Evolutionary conservation across 1,140 invertebrate species (phyloP).

Genomic region (Drosophila busckii): DNA sequence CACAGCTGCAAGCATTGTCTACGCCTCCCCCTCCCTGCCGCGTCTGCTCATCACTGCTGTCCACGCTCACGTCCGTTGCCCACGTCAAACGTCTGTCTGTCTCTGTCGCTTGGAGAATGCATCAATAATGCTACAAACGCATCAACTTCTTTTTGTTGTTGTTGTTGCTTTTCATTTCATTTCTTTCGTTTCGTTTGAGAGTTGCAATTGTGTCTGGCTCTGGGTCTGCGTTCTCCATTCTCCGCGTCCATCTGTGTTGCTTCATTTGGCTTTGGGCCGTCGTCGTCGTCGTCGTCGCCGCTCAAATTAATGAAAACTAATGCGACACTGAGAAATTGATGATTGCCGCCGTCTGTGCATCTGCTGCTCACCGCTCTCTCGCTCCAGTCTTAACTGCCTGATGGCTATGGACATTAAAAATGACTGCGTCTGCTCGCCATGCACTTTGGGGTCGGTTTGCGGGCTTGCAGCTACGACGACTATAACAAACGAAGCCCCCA

Average conservation of each 20-base stretch:
- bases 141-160: slow-evolving; percentile 53
- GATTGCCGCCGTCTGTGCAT: slow-evolving; percentile 56
- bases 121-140: slow-evolving; percentile 69
- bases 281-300: slow-evolving; percentile 32
- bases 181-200: slow-evolving; percentile 23
- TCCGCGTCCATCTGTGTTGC: slow-evolving; percentile 59
- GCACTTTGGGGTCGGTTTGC: slow-evolving; percentile 66
- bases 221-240: slow-evolving; percentile 11
- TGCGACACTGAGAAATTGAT: slow-evolving; percentile 76
- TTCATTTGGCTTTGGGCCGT: slow-evolving; percentile 36
- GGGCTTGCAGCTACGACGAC: slow-evolving; percentile 52
- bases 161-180: slow-evolving; percentile 34
- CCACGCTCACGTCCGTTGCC: slow-evolving; percentile 37
- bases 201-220: slow-evolving; percentile 39
- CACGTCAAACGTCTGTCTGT: slow-evolving; percentile 62
- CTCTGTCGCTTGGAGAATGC: slow-evolving; percentile 62
- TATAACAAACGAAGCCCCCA: slow-evolving; percentile 9
- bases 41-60: not conserved
- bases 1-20: slow-evolving; percentile 33
- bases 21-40: not conserved
- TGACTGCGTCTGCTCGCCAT: slow-evolving; percentile 65
- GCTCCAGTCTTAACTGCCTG: slow-evolving; percentile 29
- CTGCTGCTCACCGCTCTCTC: slow-evolving; percentile 3
- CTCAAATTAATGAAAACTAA: slow-evolving; percentile 76
- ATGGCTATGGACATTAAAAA: slow-evolving; percentile 65